Conservation (phyloP, 2,797 vertebrate genomes). For the Schizopygopsis pylzovi region DNA sequence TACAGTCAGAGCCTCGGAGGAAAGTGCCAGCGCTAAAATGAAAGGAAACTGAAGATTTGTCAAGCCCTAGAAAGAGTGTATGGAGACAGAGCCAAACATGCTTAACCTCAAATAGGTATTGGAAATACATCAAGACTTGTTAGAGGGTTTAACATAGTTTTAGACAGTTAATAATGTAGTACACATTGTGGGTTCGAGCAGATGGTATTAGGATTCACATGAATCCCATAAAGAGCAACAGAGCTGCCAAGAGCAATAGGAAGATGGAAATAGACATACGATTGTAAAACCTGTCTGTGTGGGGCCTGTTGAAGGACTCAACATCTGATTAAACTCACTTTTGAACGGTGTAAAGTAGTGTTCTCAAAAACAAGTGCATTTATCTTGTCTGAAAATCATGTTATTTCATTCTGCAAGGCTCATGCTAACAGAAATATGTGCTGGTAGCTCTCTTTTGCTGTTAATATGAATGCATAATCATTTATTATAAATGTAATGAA, state of each 20-base stretch:
- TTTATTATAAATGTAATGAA: not conserved
- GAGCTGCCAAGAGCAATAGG: slow-evolving; percentile 27
- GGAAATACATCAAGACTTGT: slow-evolving; percentile 16
- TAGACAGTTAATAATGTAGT: slow-evolving; percentile 35
- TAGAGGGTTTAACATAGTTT: slow-evolving; percentile 27
- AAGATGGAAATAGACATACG: slow-evolving; percentile 17
- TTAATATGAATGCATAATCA: not conserved
- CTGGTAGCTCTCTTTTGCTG: not conserved
- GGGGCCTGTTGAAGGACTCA: not conserved
- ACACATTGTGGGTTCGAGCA: slow-evolving; percentile 16
- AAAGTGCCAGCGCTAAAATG: not conserved
- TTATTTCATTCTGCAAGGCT: not conserved
- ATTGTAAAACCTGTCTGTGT: slow-evolving; percentile 17
- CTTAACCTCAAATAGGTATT: slow-evolving; percentile 13
- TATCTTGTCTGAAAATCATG: not conserved
- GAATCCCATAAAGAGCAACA: slow-evolving; percentile 7
- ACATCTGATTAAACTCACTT: not conserved
- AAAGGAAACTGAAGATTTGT: slow-evolving; percentile 24
- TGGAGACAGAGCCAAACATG: slow-evolving; percentile 4
- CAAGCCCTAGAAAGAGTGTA: not conserved
- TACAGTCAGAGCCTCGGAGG: slow-evolving; percentile 1
- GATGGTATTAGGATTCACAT: slow-evolving; percentile 21
- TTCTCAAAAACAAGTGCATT: not conserved
- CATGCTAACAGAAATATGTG: not conserved
- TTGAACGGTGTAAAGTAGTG: not conserved